These are phyloP conservation scores for Falco biarmicus DNA, from an alignment of 2,797 vertebrate genomes.

Conservation along the genomic window DNA sequence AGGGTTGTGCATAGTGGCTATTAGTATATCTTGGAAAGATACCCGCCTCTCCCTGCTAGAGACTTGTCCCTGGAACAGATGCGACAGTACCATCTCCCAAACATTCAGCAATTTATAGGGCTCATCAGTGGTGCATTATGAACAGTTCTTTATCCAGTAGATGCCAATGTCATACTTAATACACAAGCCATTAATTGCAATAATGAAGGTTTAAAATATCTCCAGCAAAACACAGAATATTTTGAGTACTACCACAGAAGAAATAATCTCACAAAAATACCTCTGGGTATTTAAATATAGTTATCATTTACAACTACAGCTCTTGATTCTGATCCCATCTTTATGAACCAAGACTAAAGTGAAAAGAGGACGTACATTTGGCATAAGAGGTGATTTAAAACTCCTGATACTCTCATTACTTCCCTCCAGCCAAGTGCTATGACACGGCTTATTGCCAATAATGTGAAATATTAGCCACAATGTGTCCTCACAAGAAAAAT, in stretches of 20 bases:
- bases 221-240: not conserved
- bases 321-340: not conserved
- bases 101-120: not conserved
- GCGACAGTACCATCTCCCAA: not conserved
- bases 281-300: not conserved
- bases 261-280: not conserved
- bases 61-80: not conserved
- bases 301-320: not conserved
- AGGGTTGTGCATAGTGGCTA: not conserved
- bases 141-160: not conserved
- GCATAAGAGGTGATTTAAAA: not conserved
- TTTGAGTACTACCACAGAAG: not conserved
- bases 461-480: constrained; percentile 10
- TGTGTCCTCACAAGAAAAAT: constrained; percentile 10
- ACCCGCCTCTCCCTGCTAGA: not conserved
- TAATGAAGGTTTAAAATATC: constrained; percentile 22
- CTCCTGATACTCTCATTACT: not conserved
- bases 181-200: not conserved
- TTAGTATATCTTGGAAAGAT: not conserved
- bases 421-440: not conserved
- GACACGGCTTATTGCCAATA: not conserved
- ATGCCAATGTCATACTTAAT: not conserved
- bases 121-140: not conserved
- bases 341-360: not conserved
- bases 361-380: not conserved